Evolutionary conservation across 2,888 invertebrate species (phyloP).

Genomic region (Coenonympha arcania): DNA sequence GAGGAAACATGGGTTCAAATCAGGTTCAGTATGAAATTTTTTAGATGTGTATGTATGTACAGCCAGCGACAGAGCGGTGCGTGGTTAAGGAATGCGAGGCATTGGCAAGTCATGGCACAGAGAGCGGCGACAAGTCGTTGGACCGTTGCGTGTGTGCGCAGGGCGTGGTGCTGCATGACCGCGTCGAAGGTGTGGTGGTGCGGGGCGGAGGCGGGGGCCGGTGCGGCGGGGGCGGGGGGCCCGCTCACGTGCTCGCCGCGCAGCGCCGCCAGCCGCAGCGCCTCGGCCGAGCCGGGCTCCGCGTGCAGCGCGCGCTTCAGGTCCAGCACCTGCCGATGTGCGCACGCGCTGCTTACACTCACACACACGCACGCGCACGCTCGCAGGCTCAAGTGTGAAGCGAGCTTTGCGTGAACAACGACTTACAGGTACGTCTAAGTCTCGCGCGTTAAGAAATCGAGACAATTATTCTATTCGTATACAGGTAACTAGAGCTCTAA

Average conservation of each 20-base stretch:
- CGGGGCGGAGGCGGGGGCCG: slow-evolving; percentile 52
- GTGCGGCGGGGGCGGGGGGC: slow-evolving; percentile 42
- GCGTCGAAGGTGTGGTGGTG: slow-evolving; percentile 73
- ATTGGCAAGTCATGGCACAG: slow-evolving; percentile 11
- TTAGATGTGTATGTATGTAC: too few species aligned
- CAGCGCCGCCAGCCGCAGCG: slow-evolving; percentile 71
- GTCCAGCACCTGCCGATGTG: slow-evolving; percentile 81
- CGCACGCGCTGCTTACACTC: slow-evolving; percentile 28
- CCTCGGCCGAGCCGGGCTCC: slow-evolving; percentile 75
- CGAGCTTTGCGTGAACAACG: too few species aligned
- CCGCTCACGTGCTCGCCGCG: slow-evolving; percentile 73
- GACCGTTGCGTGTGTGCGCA: slow-evolving; percentile 68
- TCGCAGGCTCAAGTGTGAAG: too few species aligned
- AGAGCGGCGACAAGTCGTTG: slow-evolving; percentile 23
- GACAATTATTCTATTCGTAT: too few species aligned
- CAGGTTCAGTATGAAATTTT: too few species aligned
- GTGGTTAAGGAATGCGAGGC: slow-evolving; percentile 22
- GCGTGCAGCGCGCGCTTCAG: slow-evolving; percentile 86
- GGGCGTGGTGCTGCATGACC: slow-evolving; percentile 72
- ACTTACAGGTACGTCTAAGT: too few species aligned
- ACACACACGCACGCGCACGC: neutral
- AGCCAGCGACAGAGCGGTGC: slow-evolving; percentile 16
- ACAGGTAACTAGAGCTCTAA: too few species aligned
- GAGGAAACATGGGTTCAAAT: too few species aligned
- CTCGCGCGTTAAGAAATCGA: too few species aligned